Conservation (phyloP, 2,113 vertebrate species). For the Aspidoscelis tigris region DNA sequence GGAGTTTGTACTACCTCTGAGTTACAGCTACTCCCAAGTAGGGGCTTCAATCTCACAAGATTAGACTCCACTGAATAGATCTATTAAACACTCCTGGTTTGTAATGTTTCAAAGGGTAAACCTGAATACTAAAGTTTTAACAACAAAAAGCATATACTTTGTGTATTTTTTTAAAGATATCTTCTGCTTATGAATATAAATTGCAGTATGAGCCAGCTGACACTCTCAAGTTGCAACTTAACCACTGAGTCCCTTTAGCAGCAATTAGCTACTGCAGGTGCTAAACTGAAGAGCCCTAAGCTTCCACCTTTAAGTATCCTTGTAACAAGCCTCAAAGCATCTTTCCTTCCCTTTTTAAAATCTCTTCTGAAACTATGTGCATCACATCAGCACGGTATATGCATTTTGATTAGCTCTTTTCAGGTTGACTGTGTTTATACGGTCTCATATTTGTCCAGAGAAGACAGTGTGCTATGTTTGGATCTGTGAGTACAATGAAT, state of each 20-base stretch:
- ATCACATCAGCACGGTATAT: background rate
- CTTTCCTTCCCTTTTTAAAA: background rate
- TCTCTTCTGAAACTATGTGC: background rate
- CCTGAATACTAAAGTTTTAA: conserved; percentile 17
- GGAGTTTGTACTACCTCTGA: no score
- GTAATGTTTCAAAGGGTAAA: background rate
- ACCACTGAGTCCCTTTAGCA: conserved; percentile 44
- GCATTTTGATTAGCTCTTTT: background rate
- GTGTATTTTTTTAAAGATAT: conserved; percentile 7
- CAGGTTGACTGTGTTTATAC: background rate
- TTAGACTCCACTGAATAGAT: no score
- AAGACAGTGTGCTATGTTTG: background rate
- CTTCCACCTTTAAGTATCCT: conserved; percentile 9
- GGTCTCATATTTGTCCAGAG: background rate
- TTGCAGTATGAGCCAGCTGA: background rate
- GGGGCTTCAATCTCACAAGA: no score
- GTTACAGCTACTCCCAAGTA: no score
- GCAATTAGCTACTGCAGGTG: conserved; percentile 38
- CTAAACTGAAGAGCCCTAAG: conserved; percentile 15
- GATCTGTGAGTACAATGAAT: background rate
- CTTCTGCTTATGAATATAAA: background rate
- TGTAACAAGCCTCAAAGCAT: conserved; percentile 13
- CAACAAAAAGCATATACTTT: background rate
- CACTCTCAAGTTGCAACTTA: conserved; percentile 39
- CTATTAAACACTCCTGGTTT: no score